These are phyloP conservation scores for Drosophila bunnanda DNA, from an alignment of 2,888 invertebrate species.

Conservation along the genomic window DNA sequence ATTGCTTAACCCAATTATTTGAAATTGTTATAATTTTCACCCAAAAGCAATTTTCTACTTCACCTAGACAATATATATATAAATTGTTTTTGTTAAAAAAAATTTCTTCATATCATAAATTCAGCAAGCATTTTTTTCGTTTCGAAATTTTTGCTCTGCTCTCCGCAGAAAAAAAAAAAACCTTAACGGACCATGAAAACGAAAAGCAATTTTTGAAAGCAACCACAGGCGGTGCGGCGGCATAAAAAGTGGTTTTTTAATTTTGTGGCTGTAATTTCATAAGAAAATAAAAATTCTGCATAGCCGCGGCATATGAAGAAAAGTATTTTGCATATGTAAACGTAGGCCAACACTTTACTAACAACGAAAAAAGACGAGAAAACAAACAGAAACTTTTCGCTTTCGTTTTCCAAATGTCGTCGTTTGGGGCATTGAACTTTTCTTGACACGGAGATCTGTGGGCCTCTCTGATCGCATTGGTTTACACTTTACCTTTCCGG, in stretches of 20 bases:
- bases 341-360: background rate
- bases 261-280: constrained; percentile 35
- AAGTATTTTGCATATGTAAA: constrained; percentile 55
- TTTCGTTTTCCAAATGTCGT: constrained; percentile 66
- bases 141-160: constrained; percentile 19
- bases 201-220: constrained; percentile 45
- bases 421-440: constrained; percentile 52
- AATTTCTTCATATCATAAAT: constrained; percentile 13
- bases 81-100: background rate
- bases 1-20: constrained; percentile 2
- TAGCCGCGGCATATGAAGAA: constrained; percentile 8
- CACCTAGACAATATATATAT: background rate
- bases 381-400: constrained; percentile 50
- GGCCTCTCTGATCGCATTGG: constrained; percentile 37
- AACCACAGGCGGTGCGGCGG: constrained; percentile 3
- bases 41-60: constrained; percentile 18
- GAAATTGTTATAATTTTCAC: constrained; percentile 6
- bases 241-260: constrained; percentile 31
- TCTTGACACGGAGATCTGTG: constrained; percentile 59
- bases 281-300: constrained; percentile 50
- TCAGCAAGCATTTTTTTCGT: constrained; percentile 13
- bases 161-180: background rate
- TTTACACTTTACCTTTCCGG: constrained; percentile 40
- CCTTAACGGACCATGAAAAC: constrained; percentile 44
- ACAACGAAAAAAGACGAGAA: constrained; percentile 21